A percentile compares a stretch with the other conserved stretches of the same genome.
Evolutionary conservation across 2,888 invertebrate species (phyloP).

Genomic region (Drosophila mercatorum): DNA sequence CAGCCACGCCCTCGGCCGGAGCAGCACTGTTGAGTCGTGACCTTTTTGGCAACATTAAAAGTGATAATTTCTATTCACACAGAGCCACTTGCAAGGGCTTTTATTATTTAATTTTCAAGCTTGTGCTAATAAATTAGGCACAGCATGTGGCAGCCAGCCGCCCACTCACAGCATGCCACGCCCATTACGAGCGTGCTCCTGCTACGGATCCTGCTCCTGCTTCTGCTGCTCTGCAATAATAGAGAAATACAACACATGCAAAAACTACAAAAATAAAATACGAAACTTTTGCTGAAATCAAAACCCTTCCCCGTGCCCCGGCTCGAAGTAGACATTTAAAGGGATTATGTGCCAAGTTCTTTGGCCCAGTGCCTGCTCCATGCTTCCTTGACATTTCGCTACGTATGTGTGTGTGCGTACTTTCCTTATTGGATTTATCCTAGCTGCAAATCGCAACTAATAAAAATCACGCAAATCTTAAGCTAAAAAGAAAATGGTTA

Average conservation of each 20-base stretch:
- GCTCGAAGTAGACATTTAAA: slow-evolving; percentile 40
- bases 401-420: slow-evolving; percentile 6
- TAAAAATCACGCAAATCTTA: slow-evolving; percentile 68
- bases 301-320: slow-evolving; percentile 18
- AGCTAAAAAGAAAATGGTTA: slow-evolving; percentile 59
- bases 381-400: slow-evolving; percentile 27
- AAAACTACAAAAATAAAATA: slow-evolving; percentile 41
- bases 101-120: slow-evolving; percentile 76
- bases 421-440: slow-evolving; percentile 53
- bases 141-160: slow-evolving; percentile 60
- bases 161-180: slow-evolving; percentile 42
- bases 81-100: slow-evolving; percentile 71
- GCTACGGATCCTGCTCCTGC: neutral
- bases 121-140: slow-evolving; percentile 72
- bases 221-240: slow-evolving; percentile 28
- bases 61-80: slow-evolving; percentile 74
- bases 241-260: slow-evolving; percentile 63
- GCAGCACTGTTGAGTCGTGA: slow-evolving; percentile 51
- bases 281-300: slow-evolving; percentile 57
- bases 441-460: slow-evolving; percentile 70
- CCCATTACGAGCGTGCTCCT: slow-evolving; percentile 26
- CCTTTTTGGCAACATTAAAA: slow-evolving; percentile 78
- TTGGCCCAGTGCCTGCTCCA: slow-evolving; percentile 53
- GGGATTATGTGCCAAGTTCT: slow-evolving; percentile 71
- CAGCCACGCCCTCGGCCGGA: neutral